A percentile compares a stretch with the other conserved stretches of the same genome.
Evolutionary conservation across 2,113 vertebrate genomes (phyloP).

Genomic region (Jacana jacana): DNA sequence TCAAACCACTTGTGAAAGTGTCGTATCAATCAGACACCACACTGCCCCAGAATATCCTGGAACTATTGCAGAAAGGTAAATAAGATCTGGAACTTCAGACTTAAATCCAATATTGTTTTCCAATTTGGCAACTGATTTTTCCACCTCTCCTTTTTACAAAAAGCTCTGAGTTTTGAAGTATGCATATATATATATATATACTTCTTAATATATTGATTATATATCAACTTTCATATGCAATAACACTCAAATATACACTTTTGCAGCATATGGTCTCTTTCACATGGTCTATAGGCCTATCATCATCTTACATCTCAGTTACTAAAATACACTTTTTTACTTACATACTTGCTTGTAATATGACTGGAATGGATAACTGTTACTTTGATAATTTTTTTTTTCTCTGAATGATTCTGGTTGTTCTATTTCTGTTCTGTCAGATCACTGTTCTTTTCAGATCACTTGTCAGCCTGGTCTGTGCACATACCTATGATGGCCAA

Average conservation of each 20-base stretch:
- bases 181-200: too few species aligned
- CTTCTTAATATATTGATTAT: too few species aligned
- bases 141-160: background rate
- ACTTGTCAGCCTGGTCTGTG: background rate
- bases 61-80: background rate
- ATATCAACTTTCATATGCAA: background rate
- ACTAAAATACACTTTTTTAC: background rate
- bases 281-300: background rate
- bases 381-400: background rate
- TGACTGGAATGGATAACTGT: background rate
- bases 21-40: background rate
- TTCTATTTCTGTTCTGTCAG: background rate
- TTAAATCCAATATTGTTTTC: background rate
- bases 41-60: background rate
- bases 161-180: background rate
- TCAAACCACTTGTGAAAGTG: background rate
- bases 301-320: background rate
- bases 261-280: background rate
- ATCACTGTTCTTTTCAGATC: background rate
- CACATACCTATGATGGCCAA: background rate
- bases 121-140: background rate
- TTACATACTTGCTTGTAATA: background rate
- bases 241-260: background rate
- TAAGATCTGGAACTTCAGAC: background rate
- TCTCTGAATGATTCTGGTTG: rapidly evolving